These are phyloP conservation scores for Ploceus nigricollis DNA, from an alignment of 2,113 vertebrate species.

Conservation along the genomic window DNA sequence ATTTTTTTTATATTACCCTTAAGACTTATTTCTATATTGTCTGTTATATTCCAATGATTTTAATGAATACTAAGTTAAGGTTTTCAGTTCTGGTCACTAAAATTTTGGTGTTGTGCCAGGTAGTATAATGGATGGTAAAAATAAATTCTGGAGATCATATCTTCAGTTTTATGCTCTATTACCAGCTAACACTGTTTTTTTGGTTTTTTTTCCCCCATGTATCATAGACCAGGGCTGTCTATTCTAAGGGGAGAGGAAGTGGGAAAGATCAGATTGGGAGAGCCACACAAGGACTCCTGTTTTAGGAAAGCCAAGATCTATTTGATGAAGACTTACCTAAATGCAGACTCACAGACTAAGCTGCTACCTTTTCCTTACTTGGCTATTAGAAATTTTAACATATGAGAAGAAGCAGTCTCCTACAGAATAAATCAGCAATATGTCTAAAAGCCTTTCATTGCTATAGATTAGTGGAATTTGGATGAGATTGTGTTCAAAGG, in stretches of 20 bases:
- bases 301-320: background rate
- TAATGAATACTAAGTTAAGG: background rate
- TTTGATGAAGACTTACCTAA: background rate
- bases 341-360: background rate
- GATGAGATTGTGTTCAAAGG: background rate
- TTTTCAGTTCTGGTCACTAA: background rate
- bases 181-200: background rate
- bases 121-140: background rate
- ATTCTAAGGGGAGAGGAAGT: background rate
- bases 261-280: background rate
- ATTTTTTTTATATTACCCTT: background rate
- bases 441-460: background rate
- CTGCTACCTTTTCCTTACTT: background rate
- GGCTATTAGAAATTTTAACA: background rate
- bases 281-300: background rate
- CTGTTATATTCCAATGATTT: background rate
- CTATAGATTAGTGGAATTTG: background rate
- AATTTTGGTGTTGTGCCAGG: background rate
- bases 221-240: background rate
- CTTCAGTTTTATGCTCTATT: background rate
- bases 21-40: background rate
- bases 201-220: fast-evolving
- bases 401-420: background rate
- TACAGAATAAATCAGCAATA: background rate
- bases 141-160: background rate